Evolutionary conservation across 2,797 vertebrate species (phyloP).

Genomic region (Trematomus bernacchii): DNA sequence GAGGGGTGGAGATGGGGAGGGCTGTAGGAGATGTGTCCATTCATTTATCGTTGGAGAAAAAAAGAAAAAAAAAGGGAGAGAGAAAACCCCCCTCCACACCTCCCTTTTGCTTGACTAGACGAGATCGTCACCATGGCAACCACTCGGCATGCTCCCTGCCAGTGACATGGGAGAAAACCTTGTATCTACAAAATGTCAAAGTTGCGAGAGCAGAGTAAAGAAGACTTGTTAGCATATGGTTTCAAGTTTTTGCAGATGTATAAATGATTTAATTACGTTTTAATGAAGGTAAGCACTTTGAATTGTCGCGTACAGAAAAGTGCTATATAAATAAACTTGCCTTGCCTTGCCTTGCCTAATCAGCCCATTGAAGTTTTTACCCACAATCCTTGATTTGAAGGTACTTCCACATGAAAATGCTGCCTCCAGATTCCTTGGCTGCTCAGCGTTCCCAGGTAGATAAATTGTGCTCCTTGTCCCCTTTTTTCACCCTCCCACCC

Average conservation of each 20-base stretch:
- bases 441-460: slow-evolving; percentile 77
- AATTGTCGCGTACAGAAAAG: too few species aligned
- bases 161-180: slow-evolving; percentile 49
- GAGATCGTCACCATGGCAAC: slow-evolving; percentile 80
- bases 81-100: slow-evolving; percentile 11
- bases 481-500: slow-evolving; percentile 9
- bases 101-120: slow-evolving; percentile 52
- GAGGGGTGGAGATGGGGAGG: background rate
- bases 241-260: background rate
- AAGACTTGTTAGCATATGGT: background rate
- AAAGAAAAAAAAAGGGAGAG: slow-evolving; percentile 22
- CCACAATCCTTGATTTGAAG: background rate
- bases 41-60: slow-evolving; percentile 49
- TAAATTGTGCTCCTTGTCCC: slow-evolving; percentile 64
- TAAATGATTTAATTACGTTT: background rate
- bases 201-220: slow-evolving; percentile 12
- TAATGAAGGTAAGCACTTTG: background rate
- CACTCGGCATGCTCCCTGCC: slow-evolving; percentile 53
- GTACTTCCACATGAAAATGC: slow-evolving; percentile 9
- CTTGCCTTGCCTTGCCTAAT: too few species aligned
- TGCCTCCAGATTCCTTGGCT: slow-evolving; percentile 50
- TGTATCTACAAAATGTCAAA: slow-evolving; percentile 52
- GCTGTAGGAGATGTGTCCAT: slow-evolving; percentile 45
- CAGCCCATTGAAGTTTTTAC: background rate
- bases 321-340: too few species aligned